phyloP scores from a whole-genome alignment of 1,140 invertebrate species.

The Andrena cerasifolii region DNA sequence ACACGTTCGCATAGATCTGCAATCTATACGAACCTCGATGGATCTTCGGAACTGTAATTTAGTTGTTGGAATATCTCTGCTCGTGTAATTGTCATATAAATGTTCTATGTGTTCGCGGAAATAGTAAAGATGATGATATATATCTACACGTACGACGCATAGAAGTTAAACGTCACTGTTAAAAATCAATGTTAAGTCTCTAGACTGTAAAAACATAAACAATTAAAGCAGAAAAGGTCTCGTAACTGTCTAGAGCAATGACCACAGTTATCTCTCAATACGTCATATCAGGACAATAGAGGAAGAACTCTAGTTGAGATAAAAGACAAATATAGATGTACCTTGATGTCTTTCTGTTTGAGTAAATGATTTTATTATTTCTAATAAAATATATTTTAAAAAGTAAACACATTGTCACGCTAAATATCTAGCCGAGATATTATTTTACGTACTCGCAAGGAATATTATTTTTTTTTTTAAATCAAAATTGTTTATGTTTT shows the following conservation, averaged over 20 bases:
- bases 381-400: conserved; percentile 59
- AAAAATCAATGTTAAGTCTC: conserved; percentile 58
- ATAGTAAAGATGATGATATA: conserved; percentile 27
- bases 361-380: conserved; percentile 57
- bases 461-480: conserved; percentile 41
- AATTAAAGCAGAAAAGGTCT: conserved; percentile 11
- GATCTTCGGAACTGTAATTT: conserved; percentile 21
- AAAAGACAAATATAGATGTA: conserved; percentile 67
- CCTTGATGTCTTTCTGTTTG: conserved; percentile 71
- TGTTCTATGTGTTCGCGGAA: conserved; percentile 30
- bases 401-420: conserved; percentile 27
- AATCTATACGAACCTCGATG: neutral
- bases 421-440: conserved; percentile 37
- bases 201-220: conserved; percentile 53
- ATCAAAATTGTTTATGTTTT: conserved; percentile 26
- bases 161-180: conserved; percentile 36
- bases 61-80: conserved; percentile 37
- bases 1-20: neutral
- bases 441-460: conserved; percentile 17
- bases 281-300: conserved; percentile 59
- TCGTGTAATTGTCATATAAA: conserved; percentile 31
- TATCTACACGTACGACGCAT: conserved; percentile 23
- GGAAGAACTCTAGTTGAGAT: conserved; percentile 43
- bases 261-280: conserved; percentile 27
- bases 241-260: conserved; percentile 27